Evolutionary conservation across 1,140 invertebrate species (phyloP).

Genomic region (Listronotus oregonensis): DNA sequence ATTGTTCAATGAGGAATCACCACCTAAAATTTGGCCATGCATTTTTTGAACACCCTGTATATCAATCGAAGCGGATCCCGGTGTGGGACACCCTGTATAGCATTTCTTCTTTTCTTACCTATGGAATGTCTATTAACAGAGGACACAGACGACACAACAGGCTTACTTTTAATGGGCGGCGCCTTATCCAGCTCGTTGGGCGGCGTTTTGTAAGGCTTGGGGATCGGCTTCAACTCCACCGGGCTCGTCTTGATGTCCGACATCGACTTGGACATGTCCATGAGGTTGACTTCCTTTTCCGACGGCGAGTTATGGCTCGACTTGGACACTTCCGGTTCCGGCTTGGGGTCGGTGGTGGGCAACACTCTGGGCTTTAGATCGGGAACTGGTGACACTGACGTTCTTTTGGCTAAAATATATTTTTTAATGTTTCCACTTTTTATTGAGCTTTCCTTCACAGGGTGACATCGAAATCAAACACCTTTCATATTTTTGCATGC

Average conservation of each 20-base stretch:
- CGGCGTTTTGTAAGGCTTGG: conserved; percentile 43
- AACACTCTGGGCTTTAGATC: conserved; percentile 15
- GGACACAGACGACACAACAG: conserved; percentile 31
- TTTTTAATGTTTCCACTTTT: too few relatives aligned
- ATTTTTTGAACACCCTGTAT: too few relatives aligned
- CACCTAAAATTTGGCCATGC: too few relatives aligned
- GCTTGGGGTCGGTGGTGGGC: neutral
- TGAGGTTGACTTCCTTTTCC: conserved; percentile 34
- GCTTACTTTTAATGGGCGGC: conserved; percentile 39
- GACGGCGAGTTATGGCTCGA: conserved; percentile 34
- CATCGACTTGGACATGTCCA: conserved; percentile 38
- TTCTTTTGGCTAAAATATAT: conserved; percentile 41
- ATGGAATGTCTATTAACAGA: conserved; percentile 26
- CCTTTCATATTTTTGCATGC: too few relatives aligned
- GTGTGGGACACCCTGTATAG: too few relatives aligned
- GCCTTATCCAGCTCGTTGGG: conserved; percentile 46
- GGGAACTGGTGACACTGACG: conserved; percentile 26
- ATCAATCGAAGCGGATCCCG: too few relatives aligned
- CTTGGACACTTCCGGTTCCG: conserved; percentile 21
- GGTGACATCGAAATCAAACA: too few relatives aligned
- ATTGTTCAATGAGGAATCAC: too few relatives aligned
- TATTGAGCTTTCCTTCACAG: too few relatives aligned
- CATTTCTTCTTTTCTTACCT: conserved; percentile 12
- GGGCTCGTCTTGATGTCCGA: conserved; percentile 33
- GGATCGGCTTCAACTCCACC: conserved; percentile 35